Base-by-base conservation (phyloP, 2,888 invertebrate species). In the Eupithecia inturbata region DNA sequence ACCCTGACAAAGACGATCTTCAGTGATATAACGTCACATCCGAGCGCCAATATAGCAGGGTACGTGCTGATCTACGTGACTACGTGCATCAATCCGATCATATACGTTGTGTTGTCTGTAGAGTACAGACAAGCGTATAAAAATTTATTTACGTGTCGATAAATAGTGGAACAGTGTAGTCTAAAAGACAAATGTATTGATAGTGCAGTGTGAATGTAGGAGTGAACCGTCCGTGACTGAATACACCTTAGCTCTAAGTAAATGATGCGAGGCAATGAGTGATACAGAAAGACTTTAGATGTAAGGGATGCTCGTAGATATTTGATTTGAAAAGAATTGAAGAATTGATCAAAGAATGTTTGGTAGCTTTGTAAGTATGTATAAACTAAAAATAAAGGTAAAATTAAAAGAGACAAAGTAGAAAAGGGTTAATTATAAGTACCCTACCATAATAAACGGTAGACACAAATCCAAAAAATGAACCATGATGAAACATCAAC, bases 51-150 rank as follows among this genome's bases (percentile, higher is more conserved):
- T 86, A 96, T 98, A n/a, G 91, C 97, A 77, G 97, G 97, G 41
- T 98, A 98, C 86, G 95, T 98, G 14, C 95, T 98, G 81, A 95
- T 98, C 79, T 98, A 98, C 87, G 92, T 98, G 80, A 97, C 98
- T 3, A 96, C 98, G 19, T 98, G 98, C 89, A 96, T 98, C 75
- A 98, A 98, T 89, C 98, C 98, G 0, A 96, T 98, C 36, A 98
- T 98, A 83, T 98, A 98, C 87, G 98, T 98, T 70, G 97, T 98
- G 70, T 98, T 98, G 98, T 98, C 98, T 84, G 97, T 97, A 85
- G 98, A 98, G 84, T 98, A 98, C 87, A 94, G 98, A 80, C 97
- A 97, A 89, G 98, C 98, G 3, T 98, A 98, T 88, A 97, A 96
- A 85, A 96, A 96, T 53, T 95, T 97, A 57, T 94, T 97, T 68